Evolutionary conservation across 2,888 invertebrate species (phyloP).

Genomic region (Agrotis ipsilon): DNA sequence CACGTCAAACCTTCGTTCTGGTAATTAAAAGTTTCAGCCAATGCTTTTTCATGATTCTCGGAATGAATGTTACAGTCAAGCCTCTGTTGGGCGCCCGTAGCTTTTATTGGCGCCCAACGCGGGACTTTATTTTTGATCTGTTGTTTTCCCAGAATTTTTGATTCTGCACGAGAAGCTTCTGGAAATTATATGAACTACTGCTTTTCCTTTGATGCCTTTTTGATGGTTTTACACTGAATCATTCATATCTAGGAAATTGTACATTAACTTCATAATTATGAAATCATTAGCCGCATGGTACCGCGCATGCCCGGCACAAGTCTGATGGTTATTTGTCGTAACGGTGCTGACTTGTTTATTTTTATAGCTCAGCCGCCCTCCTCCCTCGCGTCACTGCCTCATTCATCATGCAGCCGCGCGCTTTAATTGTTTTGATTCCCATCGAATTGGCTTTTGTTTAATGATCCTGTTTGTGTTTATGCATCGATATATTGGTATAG

Average conservation of each 20-base stretch:
- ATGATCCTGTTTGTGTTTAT: constrained; percentile 41
- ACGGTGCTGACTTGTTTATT: constrained; percentile 73
- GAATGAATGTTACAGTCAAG: constrained; percentile 10
- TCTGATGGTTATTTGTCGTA: constrained; percentile 67
- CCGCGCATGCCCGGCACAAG: constrained; percentile 65
- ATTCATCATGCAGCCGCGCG: constrained; percentile 61
- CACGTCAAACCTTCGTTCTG: background rate
- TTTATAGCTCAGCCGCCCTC: constrained; percentile 53
- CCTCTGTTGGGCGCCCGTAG: constrained; percentile 9
- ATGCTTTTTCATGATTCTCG: constrained; percentile 1
- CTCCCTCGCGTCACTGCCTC: constrained; percentile 38
- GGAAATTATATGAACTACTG: background rate
- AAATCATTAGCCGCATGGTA: constrained; percentile 7
- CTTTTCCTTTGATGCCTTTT: background rate
- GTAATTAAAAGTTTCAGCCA: constrained; percentile 15
- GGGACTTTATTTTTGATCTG: background rate
- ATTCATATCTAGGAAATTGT: background rate
- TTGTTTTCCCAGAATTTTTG: background rate
- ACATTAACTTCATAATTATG: background rate
- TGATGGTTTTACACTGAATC: background rate
- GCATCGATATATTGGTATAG: constrained; percentile 5
- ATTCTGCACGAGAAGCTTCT: background rate
- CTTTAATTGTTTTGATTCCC: constrained; percentile 64
- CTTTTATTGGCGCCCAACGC: constrained; percentile 20
- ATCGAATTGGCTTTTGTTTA: constrained; percentile 51